Percentiles rank a stretch among this genome's conserved stretches.
Conservation (phyloP, 2,888 invertebrate species). For the Andrena praecox region DNA sequence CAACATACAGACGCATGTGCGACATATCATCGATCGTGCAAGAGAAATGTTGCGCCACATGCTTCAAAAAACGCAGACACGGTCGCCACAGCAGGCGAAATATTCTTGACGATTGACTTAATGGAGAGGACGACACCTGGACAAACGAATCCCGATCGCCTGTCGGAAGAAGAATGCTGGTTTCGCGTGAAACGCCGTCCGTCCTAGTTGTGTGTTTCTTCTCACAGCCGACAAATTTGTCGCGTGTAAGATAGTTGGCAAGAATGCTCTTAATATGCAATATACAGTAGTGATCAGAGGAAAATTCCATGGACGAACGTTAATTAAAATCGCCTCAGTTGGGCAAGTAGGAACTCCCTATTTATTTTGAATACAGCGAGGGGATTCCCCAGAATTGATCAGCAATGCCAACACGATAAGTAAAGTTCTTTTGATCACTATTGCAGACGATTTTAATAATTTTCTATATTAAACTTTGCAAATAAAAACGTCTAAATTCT, state of each 20-base stretch:
- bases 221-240: background rate
- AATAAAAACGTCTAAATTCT: constrained; percentile 8
- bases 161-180: background rate
- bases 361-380: no score
- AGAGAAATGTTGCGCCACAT: constrained; percentile 81
- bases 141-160: background rate
- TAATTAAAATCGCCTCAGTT: background rate
- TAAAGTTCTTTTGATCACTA: background rate
- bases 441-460: background rate
- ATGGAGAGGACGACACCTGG: background rate
- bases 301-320: background rate
- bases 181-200: constrained; percentile 13
- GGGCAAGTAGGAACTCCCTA: background rate
- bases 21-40: constrained; percentile 77
- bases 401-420: background rate
- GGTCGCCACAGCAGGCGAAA: constrained; percentile 59
- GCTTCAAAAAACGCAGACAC: constrained; percentile 76
- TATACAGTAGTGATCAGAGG: background rate
- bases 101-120: constrained; percentile 44
- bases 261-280: constrained; percentile 3
- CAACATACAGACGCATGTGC: constrained; percentile 80
- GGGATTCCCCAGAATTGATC: background rate
- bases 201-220: constrained; percentile 18
- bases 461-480: background rate
- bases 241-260: background rate